phyloP scores from a whole-genome alignment of 2,113 vertebrate genomes.

The Falco punctatus region DNA sequence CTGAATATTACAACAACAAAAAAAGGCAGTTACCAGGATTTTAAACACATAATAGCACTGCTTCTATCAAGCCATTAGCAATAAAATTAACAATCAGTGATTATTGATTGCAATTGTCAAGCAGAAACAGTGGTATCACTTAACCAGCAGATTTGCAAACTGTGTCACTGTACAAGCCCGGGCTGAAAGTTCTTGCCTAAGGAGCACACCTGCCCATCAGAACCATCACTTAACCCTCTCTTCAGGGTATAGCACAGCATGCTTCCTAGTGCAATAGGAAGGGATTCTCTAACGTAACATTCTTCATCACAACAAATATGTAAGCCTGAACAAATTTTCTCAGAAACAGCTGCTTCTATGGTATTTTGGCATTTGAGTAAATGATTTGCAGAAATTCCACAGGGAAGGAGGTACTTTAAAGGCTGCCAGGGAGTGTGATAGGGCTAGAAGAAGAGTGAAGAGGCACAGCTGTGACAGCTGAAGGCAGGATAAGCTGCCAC shows the following conservation, averaged over 20 bases:
- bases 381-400: slow-evolving; percentile 69
- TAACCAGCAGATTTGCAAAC: neutral
- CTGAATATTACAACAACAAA: neutral
- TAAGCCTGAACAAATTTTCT: slow-evolving; percentile 36
- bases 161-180: neutral
- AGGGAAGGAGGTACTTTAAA: slow-evolving; percentile 65
- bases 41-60: neutral
- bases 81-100: neutral
- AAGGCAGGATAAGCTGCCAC: slow-evolving; percentile 67
- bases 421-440: slow-evolving; percentile 48
- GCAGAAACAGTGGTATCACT: neutral
- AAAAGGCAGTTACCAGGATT: neutral
- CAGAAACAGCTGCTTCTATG: slow-evolving; percentile 61
- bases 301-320: slow-evolving; percentile 30
- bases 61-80: neutral
- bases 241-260: neutral
- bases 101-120: neutral
- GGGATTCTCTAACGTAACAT: neutral
- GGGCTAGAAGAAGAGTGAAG: slow-evolving; percentile 66
- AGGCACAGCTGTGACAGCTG: slow-evolving; percentile 76
- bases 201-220: slow-evolving; percentile 19
- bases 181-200: neutral
- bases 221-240: neutral
- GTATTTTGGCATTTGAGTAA: slow-evolving; percentile 63
- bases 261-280: slow-evolving; percentile 3